Evolutionary conservation across 2,797 vertebrate genomes (phyloP).

Genomic region (Chelonia mydas): DNA sequence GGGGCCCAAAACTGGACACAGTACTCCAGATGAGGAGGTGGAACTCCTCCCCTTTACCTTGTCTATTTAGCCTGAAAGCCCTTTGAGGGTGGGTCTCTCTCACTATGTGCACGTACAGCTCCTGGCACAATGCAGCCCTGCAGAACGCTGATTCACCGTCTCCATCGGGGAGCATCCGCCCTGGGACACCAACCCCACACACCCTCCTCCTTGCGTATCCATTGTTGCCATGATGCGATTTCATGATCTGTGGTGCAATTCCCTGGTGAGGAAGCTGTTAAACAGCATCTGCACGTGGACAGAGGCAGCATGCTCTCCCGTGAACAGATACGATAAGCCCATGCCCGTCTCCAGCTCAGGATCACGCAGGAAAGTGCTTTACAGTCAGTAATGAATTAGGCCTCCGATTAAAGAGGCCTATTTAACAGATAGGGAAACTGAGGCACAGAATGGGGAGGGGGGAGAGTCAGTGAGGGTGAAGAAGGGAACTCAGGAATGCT

Average conservation of each 20-base stretch:
- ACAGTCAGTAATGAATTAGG: neutral
- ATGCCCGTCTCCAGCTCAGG: neutral
- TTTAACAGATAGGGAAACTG: neutral
- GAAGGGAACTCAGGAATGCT: neutral
- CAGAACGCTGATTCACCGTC: neutral
- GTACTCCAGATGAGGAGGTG: no score
- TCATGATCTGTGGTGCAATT: neutral
- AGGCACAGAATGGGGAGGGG: neutral
- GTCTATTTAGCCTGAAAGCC: neutral
- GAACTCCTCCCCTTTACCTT: no score
- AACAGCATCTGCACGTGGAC: neutral
- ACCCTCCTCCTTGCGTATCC: neutral
- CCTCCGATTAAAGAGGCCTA: neutral
- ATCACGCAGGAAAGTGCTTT: neutral
- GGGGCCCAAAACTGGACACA: no score
- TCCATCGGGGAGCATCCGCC: neutral
- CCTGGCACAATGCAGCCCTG: neutral
- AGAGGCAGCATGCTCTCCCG: neutral
- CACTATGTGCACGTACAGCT: neutral
- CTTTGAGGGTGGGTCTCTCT: neutral
- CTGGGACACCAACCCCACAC: no score
- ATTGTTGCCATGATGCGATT: neutral
- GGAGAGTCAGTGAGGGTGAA: neutral
- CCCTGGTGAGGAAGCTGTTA: neutral
- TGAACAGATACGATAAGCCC: neutral